Conservation (phyloP, 2,113 vertebrate species). For the Podarcis raffonei region DNA sequence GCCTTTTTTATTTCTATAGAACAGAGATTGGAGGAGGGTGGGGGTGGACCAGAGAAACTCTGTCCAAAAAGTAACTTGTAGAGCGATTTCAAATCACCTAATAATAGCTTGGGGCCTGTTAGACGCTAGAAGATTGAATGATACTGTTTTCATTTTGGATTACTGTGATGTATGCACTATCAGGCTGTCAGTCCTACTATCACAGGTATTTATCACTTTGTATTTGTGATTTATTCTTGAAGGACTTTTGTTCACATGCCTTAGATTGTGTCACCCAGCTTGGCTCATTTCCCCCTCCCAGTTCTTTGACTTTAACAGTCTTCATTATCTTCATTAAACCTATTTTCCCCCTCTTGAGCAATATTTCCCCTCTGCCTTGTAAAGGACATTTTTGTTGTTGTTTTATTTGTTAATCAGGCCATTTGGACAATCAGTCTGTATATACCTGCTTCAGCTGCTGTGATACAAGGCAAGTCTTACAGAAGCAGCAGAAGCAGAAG, state of each 20-base stretch:
- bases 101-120: conserved; percentile 38
- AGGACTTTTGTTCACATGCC: conserved; percentile 44
- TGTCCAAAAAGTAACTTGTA: conserved; percentile 5
- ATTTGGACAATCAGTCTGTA: not conserved
- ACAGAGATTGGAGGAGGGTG: not conserved
- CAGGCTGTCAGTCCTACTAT: conserved; percentile 46
- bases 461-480: not conserved
- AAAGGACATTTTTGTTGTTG: not conserved
- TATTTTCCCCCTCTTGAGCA: not conserved
- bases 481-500: too few relatives aligned
- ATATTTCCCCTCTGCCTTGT: not conserved
- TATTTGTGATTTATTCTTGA: conserved; percentile 49
- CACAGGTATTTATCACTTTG: conserved; percentile 52
- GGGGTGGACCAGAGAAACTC: not conserved
- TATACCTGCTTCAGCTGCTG: not conserved
- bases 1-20: not conserved
- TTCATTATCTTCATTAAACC: conserved; percentile 15
- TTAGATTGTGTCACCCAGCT: conserved; percentile 8
- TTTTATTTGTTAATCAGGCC: not conserved
- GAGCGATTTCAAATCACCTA: conserved; percentile 11
- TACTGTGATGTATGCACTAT: conserved; percentile 53
- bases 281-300: not conserved
- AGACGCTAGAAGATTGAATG: conserved; percentile 37
- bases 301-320: not conserved
- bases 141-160: conserved; percentile 53